Evolutionary conservation across 2,888 invertebrate species (phyloP), one percentile per base, ranked within the genome.

Genomic region (Pandemis cinnamomeana): DNA sequence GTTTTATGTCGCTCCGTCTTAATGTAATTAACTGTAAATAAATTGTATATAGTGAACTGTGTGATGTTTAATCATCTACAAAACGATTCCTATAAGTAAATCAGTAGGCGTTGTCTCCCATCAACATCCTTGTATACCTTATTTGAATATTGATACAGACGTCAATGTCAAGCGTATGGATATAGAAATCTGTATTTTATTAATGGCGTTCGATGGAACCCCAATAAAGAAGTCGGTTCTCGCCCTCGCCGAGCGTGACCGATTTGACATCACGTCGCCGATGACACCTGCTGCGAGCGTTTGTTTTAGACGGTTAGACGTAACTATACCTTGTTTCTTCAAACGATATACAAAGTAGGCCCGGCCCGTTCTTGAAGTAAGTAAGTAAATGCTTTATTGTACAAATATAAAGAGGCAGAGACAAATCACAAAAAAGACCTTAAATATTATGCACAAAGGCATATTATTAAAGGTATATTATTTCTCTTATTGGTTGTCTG

Each of bases 211-310:
- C 71, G 60, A 80, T 67, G 77, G 87, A 86, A 85, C 87, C 84
- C 87, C 79, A 85, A 84, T 83, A 84, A 83, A 85, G 83, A 82
- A 85, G 86, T 85, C 78, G 72, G 84, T 84, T 83, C 83, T 84
- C 83, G 85, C 84, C 79, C 75, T 75, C 78, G 80, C 78, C 78
- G 80, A 84, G 84, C 87, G 87, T 85, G 86, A 85, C 87, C 84
- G 86, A 88, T 88, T 87, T 85, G 87, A 88, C 87, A 83, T 85
- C 80, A 83, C 78, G 79, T 84, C 84, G 83, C 78, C 83, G 76
- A 75, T 80, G 86, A 88, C 91, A 91, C 91, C 92, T 91, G 92
- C 87, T 82, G 87, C 46, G 85, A 81, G 75, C 83, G 83, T 87
- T 86, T 87, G 87, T 88, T 88, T 87, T 85, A 84, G 81, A 75